Conservation (phyloP, 2,113 vertebrate genomes). For the Poeciliopsis retropinna region DNA sequence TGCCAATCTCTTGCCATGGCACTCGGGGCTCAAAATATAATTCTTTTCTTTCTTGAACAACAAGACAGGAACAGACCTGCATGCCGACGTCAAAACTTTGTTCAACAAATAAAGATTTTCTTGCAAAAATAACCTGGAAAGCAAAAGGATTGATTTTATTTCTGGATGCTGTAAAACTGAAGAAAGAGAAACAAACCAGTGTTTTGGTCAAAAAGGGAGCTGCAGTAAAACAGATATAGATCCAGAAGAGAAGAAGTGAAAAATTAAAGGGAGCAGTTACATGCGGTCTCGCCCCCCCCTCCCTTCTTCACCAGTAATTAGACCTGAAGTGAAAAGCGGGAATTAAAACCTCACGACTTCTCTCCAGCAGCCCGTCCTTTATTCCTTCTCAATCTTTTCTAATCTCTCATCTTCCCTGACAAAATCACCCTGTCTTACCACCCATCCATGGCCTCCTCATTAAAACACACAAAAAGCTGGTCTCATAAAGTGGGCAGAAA, state of each 20-base stretch:
- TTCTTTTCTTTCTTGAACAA: slow-evolving; percentile 24
- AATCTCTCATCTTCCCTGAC: slow-evolving; percentile 41
- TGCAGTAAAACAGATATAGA: neutral
- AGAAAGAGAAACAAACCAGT: neutral
- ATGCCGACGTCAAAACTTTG: slow-evolving; percentile 5
- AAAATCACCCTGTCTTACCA: slow-evolving; percentile 21
- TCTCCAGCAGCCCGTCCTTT: slow-evolving; percentile 29
- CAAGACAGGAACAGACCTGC: neutral
- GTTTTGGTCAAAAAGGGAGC: neutral
- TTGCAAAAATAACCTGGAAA: slow-evolving; percentile 20
- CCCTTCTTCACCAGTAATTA: slow-evolving; percentile 60
- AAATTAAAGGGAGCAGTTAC: slow-evolving; percentile 47
- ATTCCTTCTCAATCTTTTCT: slow-evolving; percentile 39
- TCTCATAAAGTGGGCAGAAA: slow-evolving; percentile 59
- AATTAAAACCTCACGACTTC: slow-evolving; percentile 38
- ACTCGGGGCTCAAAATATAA: slow-evolving; percentile 50
- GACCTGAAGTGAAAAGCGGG: slow-evolving; percentile 41
- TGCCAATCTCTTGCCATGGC: slow-evolving; percentile 58
- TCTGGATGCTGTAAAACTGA: slow-evolving; percentile 19
- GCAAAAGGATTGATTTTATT: slow-evolving; percentile 29
- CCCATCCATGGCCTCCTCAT: slow-evolving; percentile 56
- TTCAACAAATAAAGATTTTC: slow-evolving; percentile 16
- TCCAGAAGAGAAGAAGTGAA: slow-evolving; percentile 18
- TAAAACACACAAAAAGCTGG: slow-evolving; percentile 63
- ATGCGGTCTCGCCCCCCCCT: slow-evolving; percentile 4